Evolutionary conservation across 1,140 invertebrate genomes (phyloP), one percentile per base, ranked within the genome.

Genomic region (Papilio polyxenes): DNA sequence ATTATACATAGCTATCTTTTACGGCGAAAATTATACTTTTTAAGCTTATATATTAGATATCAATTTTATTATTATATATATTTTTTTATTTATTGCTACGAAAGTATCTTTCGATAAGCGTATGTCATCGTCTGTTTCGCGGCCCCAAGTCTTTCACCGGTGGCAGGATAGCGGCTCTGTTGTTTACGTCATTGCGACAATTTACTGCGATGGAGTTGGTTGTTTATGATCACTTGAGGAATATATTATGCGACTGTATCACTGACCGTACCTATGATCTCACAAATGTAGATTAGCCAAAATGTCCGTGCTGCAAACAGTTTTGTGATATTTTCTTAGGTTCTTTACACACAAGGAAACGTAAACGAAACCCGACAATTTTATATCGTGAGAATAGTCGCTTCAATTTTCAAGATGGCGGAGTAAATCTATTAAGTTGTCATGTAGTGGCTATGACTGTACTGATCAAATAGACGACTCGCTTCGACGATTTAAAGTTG

Each of bases 131-230:
- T 13, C 13, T 13, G 74, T 77, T 77, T 53, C 49, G 13, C 31
- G 23, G 75, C 75, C 75, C 10, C 48, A 77, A 15, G 6, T 51
- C 75, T 77, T 77, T 77, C 75, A 53, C 44, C 74, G 20, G 75
- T 77, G 49, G 75, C n/a, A 77, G 75, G 75, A 77, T 31, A 77
- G 49, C 75, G 75, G 44, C 40, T 44, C 31, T 75, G 72, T 77
- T 77, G 75, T 77, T 77, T 77, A 56, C 75, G 75, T 53, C 75
- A 77, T 77, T 56, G 75, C 49, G 11, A 53, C 49, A 77, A 77
- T 77, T 77, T 77, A 77, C 20, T n/a, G 48, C 20, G 49, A 75
- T 75, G 15, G 74, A 72, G 40, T 75, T 49, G 13, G 40, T 75
- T 75, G 74, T 75, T 75, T 75, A 75, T 10, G 74, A 48, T 75